Conservation (phyloP, 2,113 vertebrate species). For the Mustela nigripes region DNA sequence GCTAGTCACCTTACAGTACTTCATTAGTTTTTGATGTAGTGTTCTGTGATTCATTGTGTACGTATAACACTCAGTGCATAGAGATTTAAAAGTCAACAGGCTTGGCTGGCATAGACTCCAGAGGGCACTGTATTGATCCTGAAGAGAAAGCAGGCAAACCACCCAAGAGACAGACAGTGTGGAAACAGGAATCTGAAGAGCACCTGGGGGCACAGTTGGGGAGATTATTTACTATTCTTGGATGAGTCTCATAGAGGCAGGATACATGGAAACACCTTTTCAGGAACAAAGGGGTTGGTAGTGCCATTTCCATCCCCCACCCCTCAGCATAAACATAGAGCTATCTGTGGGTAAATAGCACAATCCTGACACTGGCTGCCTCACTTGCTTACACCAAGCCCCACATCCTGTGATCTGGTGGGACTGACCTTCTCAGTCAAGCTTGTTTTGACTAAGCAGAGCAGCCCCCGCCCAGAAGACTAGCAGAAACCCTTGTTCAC, state of each 20-base stretch:
- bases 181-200: neutral
- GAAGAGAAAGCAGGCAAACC: neutral
- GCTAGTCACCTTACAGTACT: too few species aligned
- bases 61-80: too few species aligned
- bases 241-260: too few species aligned
- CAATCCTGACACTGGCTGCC: neutral
- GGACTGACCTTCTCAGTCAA: neutral
- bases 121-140: neutral
- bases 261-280: too few species aligned
- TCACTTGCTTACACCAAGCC: neutral
- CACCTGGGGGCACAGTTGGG: neutral
- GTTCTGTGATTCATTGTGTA: too few species aligned
- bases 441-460: neutral
- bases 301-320: too few species aligned
- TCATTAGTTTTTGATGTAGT: too few species aligned
- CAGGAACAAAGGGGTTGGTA: too few species aligned
- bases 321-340: too few species aligned
- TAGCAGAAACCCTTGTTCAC: neutral
- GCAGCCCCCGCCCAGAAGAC: neutral
- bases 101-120: neutral
- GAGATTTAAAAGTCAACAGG: neutral
- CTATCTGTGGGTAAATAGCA: too few species aligned
- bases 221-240: neutral
- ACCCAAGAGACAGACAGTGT: neutral
- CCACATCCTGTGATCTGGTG: neutral